These are phyloP conservation scores for Ochropleura plecta DNA, from an alignment of 2,888 invertebrate genomes.

Conservation along the genomic window DNA sequence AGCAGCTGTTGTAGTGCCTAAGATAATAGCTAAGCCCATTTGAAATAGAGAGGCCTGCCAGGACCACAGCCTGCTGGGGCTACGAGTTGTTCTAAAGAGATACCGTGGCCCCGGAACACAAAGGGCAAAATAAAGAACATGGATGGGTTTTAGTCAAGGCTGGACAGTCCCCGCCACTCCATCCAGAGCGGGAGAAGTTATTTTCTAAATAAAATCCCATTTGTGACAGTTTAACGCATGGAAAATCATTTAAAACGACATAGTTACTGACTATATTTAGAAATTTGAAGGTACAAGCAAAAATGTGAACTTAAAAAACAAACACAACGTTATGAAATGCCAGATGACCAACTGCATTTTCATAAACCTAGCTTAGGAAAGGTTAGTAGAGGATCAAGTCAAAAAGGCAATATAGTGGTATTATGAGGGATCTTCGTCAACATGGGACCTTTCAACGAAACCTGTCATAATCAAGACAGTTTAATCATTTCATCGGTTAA, in stretches of 20 bases:
- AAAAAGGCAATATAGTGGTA: constrained; percentile 23
- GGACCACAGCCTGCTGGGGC: too few relatives aligned
- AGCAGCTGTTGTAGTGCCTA: not conserved
- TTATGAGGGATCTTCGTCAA: constrained; percentile 24
- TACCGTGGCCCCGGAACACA: too few relatives aligned
- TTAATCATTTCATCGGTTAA: not conserved
- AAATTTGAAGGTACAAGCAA: not conserved
- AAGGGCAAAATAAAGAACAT: too few relatives aligned
- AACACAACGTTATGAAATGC: not conserved
- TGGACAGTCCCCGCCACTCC: too few relatives aligned
- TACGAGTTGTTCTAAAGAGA: too few relatives aligned
- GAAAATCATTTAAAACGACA: not conserved
- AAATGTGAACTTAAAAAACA: not conserved
- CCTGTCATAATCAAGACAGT: constrained; percentile 9
- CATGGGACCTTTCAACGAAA: constrained; percentile 6
- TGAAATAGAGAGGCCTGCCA: not conserved
- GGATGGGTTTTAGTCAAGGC: too few relatives aligned
- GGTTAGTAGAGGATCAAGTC: not conserved
- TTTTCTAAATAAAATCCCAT: not conserved
- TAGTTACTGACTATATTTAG: too few relatives aligned
- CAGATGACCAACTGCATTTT: not conserved
- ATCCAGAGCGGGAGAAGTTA: too few relatives aligned
- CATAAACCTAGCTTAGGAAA: not conserved
- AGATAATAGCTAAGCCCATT: not conserved
- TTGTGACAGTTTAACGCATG: not conserved